phyloP scores from a whole-genome alignment of 2,113 vertebrate genomes.

The Nycticebus coucang region DNA sequence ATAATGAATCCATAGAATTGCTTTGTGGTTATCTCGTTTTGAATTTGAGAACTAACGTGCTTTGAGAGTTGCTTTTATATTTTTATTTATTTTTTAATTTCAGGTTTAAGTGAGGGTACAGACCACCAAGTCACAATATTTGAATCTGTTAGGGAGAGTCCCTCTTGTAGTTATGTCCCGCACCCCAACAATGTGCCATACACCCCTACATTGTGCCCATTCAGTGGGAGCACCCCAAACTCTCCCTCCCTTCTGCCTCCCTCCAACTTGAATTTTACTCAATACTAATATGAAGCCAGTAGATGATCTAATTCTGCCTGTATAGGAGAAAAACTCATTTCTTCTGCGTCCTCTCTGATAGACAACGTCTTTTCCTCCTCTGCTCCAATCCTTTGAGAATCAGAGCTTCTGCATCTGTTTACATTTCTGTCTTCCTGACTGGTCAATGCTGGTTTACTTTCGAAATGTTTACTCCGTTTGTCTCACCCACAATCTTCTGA shows the following conservation, averaged over 20 bases:
- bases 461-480: not conserved
- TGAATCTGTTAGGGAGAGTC: too few relatives aligned
- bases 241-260: too few relatives aligned
- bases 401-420: not conserved
- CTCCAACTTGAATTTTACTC: too few relatives aligned
- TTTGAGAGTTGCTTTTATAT: slow-evolving; percentile 2
- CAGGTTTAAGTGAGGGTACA: too few relatives aligned
- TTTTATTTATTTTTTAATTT: too few relatives aligned
- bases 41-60: slow-evolving; percentile 40
- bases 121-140: too few relatives aligned
- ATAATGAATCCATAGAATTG: not conserved
- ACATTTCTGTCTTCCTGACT: slow-evolving; percentile 32
- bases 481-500: not conserved
- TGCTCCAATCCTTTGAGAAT: not conserved
- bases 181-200: too few relatives aligned
- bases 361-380: not conserved
- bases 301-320: too few relatives aligned
- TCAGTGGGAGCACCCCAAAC: too few relatives aligned
- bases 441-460: not conserved
- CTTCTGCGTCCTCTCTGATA: not conserved
- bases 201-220: too few relatives aligned
- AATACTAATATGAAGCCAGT: too few relatives aligned
- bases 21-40: slow-evolving; percentile 28
- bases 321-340: not conserved
- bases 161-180: too few relatives aligned